Evolutionary conservation across 2,888 invertebrate species (phyloP).

Genomic region (Matsumyia berberina): DNA sequence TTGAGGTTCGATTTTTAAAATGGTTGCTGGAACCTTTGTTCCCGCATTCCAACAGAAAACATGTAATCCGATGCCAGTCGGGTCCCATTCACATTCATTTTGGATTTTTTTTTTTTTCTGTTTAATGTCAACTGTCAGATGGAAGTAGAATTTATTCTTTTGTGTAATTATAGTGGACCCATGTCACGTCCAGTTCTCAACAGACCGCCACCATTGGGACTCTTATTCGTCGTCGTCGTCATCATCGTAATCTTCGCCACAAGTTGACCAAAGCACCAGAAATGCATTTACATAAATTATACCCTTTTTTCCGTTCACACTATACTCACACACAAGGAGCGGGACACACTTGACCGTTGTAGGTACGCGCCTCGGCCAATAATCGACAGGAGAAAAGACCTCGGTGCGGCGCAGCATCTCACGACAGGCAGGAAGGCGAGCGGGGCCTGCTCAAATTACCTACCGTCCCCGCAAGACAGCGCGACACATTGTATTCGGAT

Average conservation of each 20-base stretch:
- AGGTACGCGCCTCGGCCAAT: constrained; percentile 37
- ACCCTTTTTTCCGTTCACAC: constrained; percentile 76
- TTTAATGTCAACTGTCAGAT: constrained; percentile 84
- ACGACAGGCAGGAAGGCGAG: constrained; percentile 3
- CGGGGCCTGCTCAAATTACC: constrained; percentile 62
- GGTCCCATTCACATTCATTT: constrained; percentile 46
- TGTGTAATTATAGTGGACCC: constrained; percentile 82
- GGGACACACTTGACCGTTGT: constrained; percentile 23
- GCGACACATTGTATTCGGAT: constrained; percentile 73
- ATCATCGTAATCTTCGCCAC: constrained; percentile 66
- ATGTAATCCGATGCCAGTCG: constrained; percentile 47
- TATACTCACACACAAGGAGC: constrained; percentile 49
- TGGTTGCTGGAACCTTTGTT: neutral
- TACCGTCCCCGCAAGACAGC: constrained; percentile 39
- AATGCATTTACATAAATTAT: constrained; percentile 83
- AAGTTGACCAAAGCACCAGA: constrained; percentile 74
- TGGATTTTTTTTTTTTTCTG: constrained; percentile 36
- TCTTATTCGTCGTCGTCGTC: constrained; percentile 22
- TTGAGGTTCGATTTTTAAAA: constrained; percentile 2
- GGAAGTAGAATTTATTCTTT: constrained; percentile 83
- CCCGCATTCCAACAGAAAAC: constrained; percentile 4
- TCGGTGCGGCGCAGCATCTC: constrained; percentile 60
- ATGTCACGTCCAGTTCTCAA: constrained; percentile 71
- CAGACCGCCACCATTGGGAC: constrained; percentile 36
- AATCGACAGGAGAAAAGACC: constrained; percentile 47